phyloP scores from a whole-genome alignment of 2,797 vertebrate genomes.

The Centroberyx gerrardi region DNA sequence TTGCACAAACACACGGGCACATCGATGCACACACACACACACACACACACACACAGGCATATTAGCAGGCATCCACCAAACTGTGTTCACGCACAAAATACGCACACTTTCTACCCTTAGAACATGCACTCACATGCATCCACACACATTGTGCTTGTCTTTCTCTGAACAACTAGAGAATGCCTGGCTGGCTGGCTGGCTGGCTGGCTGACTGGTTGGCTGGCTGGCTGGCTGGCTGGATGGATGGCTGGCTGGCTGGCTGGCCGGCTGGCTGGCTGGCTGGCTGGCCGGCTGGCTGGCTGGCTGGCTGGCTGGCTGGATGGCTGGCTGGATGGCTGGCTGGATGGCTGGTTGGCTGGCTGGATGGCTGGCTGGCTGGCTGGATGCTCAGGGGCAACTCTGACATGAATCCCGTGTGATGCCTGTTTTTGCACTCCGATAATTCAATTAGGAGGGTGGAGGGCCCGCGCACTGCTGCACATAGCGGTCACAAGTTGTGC shows the following conservation, averaged over 20 bases:
- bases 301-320: constrained; percentile 42
- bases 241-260: constrained; percentile 58
- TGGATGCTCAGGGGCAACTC: constrained; percentile 78
- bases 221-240: no score
- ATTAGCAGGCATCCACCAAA: constrained; percentile 10
- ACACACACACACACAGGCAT: constrained; percentile 26
- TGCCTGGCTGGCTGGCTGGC: constrained; percentile 23
- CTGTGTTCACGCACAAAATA: neutral
- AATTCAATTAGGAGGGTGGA: constrained; percentile 84
- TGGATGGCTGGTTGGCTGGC: constrained; percentile 10
- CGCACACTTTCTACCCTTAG: constrained; percentile 44
- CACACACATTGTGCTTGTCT: constrained; percentile 60
- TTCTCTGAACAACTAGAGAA: constrained; percentile 72
- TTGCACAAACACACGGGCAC: constrained; percentile 27
- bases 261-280: constrained; percentile 47
- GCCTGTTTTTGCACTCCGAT: constrained; percentile 83
- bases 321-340: no score
- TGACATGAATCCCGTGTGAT: constrained; percentile 84
- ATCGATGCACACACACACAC: constrained; percentile 24
- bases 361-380: constrained; percentile 57
- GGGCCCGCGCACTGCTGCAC: constrained; percentile 67
- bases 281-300: constrained; percentile 54
- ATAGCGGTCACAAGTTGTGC: constrained; percentile 73
- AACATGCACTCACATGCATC: constrained; percentile 52
- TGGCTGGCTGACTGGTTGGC: constrained; percentile 33